Conservation (phyloP, 2,113 vertebrate species). For the Notothenia coriiceps region DNA sequence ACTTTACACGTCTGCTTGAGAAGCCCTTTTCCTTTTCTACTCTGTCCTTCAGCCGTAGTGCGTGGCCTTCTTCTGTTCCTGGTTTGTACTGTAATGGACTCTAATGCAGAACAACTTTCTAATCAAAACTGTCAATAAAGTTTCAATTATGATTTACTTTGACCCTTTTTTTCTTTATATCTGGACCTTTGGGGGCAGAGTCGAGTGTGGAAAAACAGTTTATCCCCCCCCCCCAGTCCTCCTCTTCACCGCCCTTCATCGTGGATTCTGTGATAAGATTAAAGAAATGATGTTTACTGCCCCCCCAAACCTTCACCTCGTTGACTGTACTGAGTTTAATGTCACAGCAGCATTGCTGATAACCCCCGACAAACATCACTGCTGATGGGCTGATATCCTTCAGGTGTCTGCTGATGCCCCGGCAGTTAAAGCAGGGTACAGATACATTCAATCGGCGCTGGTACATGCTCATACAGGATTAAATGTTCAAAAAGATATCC, state of each 20-base stretch:
- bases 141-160: conserved; percentile 55
- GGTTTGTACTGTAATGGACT: conserved; percentile 69
- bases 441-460: not conserved
- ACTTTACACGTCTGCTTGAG: conserved; percentile 29
- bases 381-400: conserved; percentile 24
- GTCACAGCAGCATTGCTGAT: conserved; percentile 29
- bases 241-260: conserved; percentile 6
- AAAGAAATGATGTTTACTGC: conserved; percentile 12
- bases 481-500: conserved; percentile 24
- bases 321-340: conserved; percentile 24
- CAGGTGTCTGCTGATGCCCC: not conserved
- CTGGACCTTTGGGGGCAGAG: not conserved
- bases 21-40: conserved; percentile 48
- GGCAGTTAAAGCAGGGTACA: conserved; percentile 24
- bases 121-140: conserved; percentile 80
- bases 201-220: not conserved
- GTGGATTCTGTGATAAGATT: conserved; percentile 4
- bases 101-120: conserved; percentile 76
- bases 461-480: conserved; percentile 19
- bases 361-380: conserved; percentile 16
- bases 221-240: not conserved
- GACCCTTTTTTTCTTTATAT: not conserved
- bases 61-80: conserved; percentile 76
- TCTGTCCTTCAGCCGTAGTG: conserved; percentile 51
- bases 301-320: conserved; percentile 22